Conservation (phyloP, 2,888 invertebrate genomes). For the Orgyia antiqua region DNA sequence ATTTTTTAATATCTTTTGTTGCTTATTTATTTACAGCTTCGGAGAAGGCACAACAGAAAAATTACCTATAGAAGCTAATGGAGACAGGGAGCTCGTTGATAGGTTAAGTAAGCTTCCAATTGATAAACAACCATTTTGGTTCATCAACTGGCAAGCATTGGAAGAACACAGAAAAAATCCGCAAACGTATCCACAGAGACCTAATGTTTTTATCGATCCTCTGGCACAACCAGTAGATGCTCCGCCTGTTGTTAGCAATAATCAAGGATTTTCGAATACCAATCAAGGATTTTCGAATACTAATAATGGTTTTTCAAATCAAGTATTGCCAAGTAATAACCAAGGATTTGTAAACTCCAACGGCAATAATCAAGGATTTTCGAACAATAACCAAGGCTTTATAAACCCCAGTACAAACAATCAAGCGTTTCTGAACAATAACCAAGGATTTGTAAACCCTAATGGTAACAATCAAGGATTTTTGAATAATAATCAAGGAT, state of each 20-base stretch:
- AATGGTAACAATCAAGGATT: background rate
- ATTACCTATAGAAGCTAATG: slow-evolving; percentile 82
- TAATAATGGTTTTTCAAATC: background rate
- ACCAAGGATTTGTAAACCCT: background rate
- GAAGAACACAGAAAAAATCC: slow-evolving; percentile 75
- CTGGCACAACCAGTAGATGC: background rate
- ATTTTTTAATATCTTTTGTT: no score
- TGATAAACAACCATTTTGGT: slow-evolving; percentile 86
- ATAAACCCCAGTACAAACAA: background rate
- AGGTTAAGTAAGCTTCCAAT: slow-evolving; percentile 81
- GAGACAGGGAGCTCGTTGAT: slow-evolving; percentile 79
- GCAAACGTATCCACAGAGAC: slow-evolving; percentile 52
- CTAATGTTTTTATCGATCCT: slow-evolving; percentile 40
- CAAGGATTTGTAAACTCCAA: background rate
- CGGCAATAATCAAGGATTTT: background rate
- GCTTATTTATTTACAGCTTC: slow-evolving; percentile 47
- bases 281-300: background rate
- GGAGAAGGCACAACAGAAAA: slow-evolving; percentile 53
- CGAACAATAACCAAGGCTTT: slow-evolving; percentile 1
- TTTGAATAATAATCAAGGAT: background rate
- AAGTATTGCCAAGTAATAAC: background rate
- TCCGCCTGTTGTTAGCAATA: background rate
- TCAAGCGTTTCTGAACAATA: background rate
- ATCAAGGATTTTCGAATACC: background rate
- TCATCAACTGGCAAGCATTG: slow-evolving; percentile 82